Conservation (phyloP, 2,113 vertebrate species). For the Protobothrops flavoviridis region DNA sequence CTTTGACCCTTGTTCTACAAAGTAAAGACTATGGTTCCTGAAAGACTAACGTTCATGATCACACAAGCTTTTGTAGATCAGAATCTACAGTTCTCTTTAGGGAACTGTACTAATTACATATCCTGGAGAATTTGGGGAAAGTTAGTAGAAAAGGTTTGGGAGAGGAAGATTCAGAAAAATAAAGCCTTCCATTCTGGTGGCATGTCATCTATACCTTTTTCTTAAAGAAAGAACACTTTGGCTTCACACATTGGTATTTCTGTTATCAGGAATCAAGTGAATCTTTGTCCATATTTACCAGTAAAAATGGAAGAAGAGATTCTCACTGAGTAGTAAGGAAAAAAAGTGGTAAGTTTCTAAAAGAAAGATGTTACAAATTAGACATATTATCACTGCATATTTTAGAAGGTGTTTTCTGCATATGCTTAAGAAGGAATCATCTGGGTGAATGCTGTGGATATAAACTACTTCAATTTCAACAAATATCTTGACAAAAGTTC, state of each 20-base stretch:
- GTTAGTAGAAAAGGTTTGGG: not conserved
- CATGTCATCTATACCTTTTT: not conserved
- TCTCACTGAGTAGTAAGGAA: not conserved
- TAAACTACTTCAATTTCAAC: not conserved
- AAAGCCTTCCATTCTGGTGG: not conserved
- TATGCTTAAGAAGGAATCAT: not conserved
- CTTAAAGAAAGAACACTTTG: rapidly evolving
- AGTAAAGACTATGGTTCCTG: not conserved
- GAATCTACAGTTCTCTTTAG: not conserved
- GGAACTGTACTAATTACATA: slow-evolving; percentile 34
- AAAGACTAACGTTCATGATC: not conserved
- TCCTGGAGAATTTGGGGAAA: not conserved
- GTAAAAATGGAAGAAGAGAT: not conserved
- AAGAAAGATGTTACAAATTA: not conserved
- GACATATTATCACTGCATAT: not conserved
- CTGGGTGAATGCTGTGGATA: not conserved
- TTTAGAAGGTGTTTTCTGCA: not conserved
- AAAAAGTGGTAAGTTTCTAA: not conserved
- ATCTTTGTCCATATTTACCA: not conserved
- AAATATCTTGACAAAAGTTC: not conserved
- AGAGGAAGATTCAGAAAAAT: not conserved
- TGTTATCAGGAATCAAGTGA: not conserved
- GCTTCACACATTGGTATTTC: not conserved
- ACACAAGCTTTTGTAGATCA: not conserved
- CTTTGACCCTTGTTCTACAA: not conserved